Evolutionary conservation across 2,797 vertebrate genomes (phyloP), one percentile per base, ranked within the genome.

Genomic region (Malacoctenus gilli): DNA sequence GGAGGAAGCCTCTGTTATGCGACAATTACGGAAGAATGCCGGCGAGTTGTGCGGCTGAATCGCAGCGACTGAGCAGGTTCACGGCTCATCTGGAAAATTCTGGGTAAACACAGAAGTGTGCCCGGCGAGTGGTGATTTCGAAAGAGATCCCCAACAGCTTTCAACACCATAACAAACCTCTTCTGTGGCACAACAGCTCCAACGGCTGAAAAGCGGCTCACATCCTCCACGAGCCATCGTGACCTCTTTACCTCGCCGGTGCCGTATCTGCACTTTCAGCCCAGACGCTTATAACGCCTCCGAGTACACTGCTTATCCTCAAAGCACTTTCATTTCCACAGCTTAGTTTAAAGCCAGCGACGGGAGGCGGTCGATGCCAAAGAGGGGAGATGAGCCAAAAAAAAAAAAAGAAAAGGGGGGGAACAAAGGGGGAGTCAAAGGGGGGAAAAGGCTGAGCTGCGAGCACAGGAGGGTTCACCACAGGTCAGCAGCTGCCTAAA

Each of bases 241-340:
- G 52, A 78, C 64, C 75, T 48, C 75, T 66, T 59, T 11, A 44
- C 34, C 44, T 61, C 54, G 54, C 4, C 40, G 8, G 38, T 70
- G 77, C 72, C 70, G 80, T 66, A 80, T 78, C 49, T 68, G 63
- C 62, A 66, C 55, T 64, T 72, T 65, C 41, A 41, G 32, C 16
- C 23, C 2, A 60, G 68, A 71, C 51, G 28, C 51, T 82, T 67
- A 54, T 78, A 71, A 80, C 42, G 43, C 55, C 40, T 32, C 22
- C 10, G 61, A 82, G 56, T 39, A 15, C 36, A 8, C 19, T 12
- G 37, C 67, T 71, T 75, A 71, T 59, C 64, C 39, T 43, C 55
- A 57, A 46, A 78, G 77, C 62, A 63, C 71, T 80, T 87, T 82
- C 71, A 83, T 80, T 83, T 85, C 69, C 65, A 85, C 52, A 74